A percentile compares a stretch with the other conserved stretches of the same genome.
Conservation (phyloP, 2,888 invertebrate species). For the Ormyrus pomaceus region DNA sequence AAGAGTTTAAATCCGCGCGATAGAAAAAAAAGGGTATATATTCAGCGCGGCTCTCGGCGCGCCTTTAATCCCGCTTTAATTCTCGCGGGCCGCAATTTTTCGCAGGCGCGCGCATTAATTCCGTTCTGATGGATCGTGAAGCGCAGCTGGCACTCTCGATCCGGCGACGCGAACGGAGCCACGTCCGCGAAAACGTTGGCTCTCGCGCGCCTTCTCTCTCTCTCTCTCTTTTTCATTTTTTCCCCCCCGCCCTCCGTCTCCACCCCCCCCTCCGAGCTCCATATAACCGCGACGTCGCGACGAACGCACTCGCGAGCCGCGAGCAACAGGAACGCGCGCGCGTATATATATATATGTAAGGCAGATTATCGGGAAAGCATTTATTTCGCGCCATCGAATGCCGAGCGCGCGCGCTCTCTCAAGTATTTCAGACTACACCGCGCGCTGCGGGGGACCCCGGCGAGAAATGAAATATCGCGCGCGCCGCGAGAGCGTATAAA, state of each 20-base stretch:
- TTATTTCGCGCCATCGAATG: constrained; percentile 57
- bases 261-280: too few species aligned
- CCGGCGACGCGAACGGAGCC: constrained; percentile 39
- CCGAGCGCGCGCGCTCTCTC: constrained; percentile 1
- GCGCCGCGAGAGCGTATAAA: constrained; percentile 9
- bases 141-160: constrained; percentile 40
- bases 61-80: too few species aligned
- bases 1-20: too few species aligned
- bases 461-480: constrained; percentile 50
- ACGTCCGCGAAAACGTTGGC: constrained; percentile 20
- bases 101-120: constrained; percentile 28
- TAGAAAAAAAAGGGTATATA: too few species aligned
- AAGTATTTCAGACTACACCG: constrained; percentile 43
- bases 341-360: constrained; percentile 14
- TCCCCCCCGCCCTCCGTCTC: too few species aligned
- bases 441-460: background rate
- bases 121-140: constrained; percentile 24
- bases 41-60: too few species aligned
- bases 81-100: background rate
- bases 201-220: too few species aligned
- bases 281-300: background rate
- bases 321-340: constrained; percentile 1
- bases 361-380: constrained; percentile 60
- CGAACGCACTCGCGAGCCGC: constrained; percentile 4
- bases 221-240: too few species aligned